phyloP scores from a whole-genome alignment of 2,113 vertebrate species.

The Hyla sarda region DNA sequence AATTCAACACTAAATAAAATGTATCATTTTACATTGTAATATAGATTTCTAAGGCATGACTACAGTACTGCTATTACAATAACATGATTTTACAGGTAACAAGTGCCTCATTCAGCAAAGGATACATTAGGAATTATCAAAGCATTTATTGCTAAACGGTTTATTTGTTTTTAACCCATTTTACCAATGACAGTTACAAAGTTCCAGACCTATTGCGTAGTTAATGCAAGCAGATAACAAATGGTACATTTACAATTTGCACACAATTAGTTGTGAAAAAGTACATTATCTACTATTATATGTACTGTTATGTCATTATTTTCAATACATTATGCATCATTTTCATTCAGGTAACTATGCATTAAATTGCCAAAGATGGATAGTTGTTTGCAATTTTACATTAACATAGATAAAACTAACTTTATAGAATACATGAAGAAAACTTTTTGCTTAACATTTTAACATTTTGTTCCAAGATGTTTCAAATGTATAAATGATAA shows the following conservation, averaged over 20 bases:
- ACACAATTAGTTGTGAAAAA: slow-evolving; percentile 1
- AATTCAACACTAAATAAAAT: background rate
- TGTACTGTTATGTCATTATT: slow-evolving; percentile 23
- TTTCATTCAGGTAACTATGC: slow-evolving; percentile 24
- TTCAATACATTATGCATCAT: slow-evolving; percentile 26
- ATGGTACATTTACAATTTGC: slow-evolving; percentile 8
- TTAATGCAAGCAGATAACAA: slow-evolving; percentile 14
- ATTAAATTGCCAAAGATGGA: slow-evolving; percentile 22
- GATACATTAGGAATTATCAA: slow-evolving; percentile 11
- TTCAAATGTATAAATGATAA: background rate
- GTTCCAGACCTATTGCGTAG: background rate
- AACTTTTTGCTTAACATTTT: slow-evolving; percentile 4
- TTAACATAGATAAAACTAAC: slow-evolving; percentile 17
- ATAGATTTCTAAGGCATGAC: background rate
- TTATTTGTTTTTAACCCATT: background rate
- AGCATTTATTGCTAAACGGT: background rate
- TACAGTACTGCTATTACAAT: background rate
- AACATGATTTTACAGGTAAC: background rate
- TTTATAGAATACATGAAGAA: background rate
- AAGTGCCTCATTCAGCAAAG: too few species aligned
- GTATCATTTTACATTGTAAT: background rate
- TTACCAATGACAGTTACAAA: background rate
- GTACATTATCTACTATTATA: slow-evolving; percentile 22
- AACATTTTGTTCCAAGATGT: background rate
- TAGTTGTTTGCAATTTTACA: slow-evolving; percentile 10